Base-by-base conservation (phyloP, 2,113 vertebrate species). In the Oreotragus oreotragus region DNA sequence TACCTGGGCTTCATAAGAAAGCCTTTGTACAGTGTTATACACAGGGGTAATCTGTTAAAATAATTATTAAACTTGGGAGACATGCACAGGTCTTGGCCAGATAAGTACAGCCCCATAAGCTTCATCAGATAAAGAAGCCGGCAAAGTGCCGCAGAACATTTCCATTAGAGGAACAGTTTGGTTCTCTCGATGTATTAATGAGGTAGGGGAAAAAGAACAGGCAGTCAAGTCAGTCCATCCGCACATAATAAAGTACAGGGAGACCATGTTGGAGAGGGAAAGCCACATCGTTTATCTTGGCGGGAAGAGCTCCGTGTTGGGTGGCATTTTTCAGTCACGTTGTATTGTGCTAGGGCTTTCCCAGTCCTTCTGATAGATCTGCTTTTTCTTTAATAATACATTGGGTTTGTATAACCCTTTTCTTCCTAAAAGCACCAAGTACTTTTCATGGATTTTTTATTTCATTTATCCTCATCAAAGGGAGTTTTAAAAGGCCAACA, bases 1-100 rank as follows among this genome's bases (percentile, higher is more conserved):
- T 94, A 95, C 62, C 55, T 97, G 96, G 95, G 96, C 97, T 98
- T 98, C 94, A 84, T 49, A 73, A 28, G 93, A 98, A 98, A 94
- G 51, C 77, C 97, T 98, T 96, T 93, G 93, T 97, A 94, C 64
- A 94, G 7, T n/a, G n/a, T 7, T 66, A 49, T 84, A 91, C 39
- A 95, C 73, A 66, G 94, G 91, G 91, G 10, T 98, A 96, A 98
- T 97, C 73, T 87, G 25, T 80, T 73, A 95, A n/a, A 76, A 27
- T 97, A 97, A 97, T 98, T 36, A 97, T 90, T 96, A 97, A 80
- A 96, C 96, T 88, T 94, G 84, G 93, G 91, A 96, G 53, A 55
- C 58, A 33, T 47, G 49, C 90, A 60, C 94, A 58, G 45, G 66
- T 76, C 90, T 98, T 96, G 58, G 57, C 49, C 83, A 77, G 17